Conservation (phyloP, 1,140 invertebrate genomes). For the Drosophila cardini region DNA sequence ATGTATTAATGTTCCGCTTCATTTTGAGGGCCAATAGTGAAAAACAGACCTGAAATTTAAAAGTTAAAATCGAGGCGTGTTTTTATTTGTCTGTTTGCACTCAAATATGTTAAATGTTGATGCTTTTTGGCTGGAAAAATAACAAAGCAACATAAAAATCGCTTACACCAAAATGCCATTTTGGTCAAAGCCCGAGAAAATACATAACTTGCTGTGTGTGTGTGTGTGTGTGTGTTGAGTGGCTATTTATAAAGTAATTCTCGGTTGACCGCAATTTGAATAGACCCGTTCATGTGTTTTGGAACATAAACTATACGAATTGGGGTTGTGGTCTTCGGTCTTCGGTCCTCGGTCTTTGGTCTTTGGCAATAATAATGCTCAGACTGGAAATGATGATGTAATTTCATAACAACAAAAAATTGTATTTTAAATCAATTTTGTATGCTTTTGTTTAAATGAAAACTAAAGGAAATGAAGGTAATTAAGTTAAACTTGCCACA, state of each 20-base stretch:
- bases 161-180: conserved; percentile 52
- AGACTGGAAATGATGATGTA: conserved; percentile 37
- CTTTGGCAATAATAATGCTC: conserved; percentile 25
- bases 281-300: conserved; percentile 40
- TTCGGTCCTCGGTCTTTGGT: conserved; percentile 6
- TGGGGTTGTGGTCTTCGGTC: conserved; percentile 36
- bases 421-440: conserved; percentile 23
- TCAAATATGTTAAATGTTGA: conserved; percentile 13
- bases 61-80: conserved; percentile 35
- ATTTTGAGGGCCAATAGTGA: conserved; percentile 30
- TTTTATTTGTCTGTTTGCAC: conserved; percentile 29
- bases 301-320: conserved; percentile 51
- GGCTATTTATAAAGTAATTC: conserved; percentile 72
- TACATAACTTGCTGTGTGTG: conserved; percentile 32
- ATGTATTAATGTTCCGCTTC: background rate
- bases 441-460: background rate
- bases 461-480: conserved; percentile 28
- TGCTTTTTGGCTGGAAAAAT: conserved; percentile 14
- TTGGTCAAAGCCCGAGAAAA: conserved; percentile 40
- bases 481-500: conserved; percentile 24
- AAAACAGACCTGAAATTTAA: background rate
- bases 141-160: conserved; percentile 55
- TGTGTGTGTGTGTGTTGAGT: conserved; percentile 15
- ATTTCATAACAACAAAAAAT: conserved; percentile 17
- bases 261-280: conserved; percentile 71